phyloP scores from a whole-genome alignment of 1,140 invertebrate genomes.

The Carcinoscorpius rotundicauda region DNA sequence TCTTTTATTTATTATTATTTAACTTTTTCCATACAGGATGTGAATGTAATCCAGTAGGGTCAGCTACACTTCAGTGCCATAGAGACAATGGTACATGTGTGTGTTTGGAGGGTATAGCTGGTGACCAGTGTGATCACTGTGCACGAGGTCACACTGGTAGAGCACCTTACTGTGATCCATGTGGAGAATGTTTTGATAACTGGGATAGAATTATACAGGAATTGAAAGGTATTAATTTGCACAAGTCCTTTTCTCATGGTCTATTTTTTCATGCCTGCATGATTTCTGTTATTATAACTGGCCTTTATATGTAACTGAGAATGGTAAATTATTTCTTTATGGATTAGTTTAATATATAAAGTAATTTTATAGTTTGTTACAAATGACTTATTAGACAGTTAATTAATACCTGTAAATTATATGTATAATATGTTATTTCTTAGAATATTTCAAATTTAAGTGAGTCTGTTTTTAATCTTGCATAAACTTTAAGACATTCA shows the following conservation, averaged over 20 bases:
- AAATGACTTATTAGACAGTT: too few species aligned
- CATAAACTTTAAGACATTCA: too few species aligned
- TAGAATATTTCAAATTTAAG: too few species aligned
- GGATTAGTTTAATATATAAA: neutral
- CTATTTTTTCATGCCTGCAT: too few species aligned
- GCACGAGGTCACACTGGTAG: slow-evolving; percentile 82
- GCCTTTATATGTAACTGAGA: neutral
- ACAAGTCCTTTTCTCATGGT: slow-evolving; percentile 7
- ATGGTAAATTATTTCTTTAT: slow-evolving; percentile 6
- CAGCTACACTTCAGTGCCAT: slow-evolving; percentile 70
- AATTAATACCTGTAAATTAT: too few species aligned
- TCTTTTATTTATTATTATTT: neutral
- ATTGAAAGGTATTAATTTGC: slow-evolving; percentile 38
- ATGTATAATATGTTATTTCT: too few species aligned
- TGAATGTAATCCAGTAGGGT: slow-evolving; percentile 77
- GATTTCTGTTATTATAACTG: too few species aligned
- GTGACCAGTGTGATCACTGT: slow-evolving; percentile 88
- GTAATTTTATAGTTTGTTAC: too few species aligned
- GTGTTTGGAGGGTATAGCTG: slow-evolving; percentile 82
- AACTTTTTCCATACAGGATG: slow-evolving; percentile 45
- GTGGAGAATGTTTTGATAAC: slow-evolving; percentile 98
- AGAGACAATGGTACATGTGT: slow-evolving; percentile 72
- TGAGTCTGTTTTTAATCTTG: too few species aligned
- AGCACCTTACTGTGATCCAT: slow-evolving; percentile 79
- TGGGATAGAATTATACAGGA: slow-evolving; percentile 84